A percentile compares a stretch with the other conserved stretches of the same genome.
Evolutionary conservation across 2,888 invertebrate species (phyloP).

Genomic region (Augochlorella aurata): DNA sequence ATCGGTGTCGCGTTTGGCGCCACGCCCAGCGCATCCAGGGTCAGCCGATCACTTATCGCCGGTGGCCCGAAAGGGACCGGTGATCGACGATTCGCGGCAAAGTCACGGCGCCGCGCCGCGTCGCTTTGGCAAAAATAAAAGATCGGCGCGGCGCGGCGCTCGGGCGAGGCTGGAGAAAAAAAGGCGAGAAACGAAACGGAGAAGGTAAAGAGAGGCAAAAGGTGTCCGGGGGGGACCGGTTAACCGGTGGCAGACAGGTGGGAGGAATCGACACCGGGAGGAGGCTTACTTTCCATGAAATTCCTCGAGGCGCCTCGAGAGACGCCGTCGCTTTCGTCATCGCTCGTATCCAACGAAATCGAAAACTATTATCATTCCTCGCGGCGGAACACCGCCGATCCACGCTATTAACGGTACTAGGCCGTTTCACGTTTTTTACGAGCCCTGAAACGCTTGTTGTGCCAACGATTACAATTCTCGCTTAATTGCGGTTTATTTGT

Average conservation of each 20-base stretch:
- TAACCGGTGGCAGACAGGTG: slow-evolving; percentile 34
- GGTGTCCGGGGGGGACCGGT: slow-evolving; percentile 56
- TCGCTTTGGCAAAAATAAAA: not conserved
- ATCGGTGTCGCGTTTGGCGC: not conserved
- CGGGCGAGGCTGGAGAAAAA: not conserved
- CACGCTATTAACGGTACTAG: slow-evolving; percentile 17
- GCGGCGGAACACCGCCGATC: not conserved
- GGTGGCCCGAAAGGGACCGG: not conserved
- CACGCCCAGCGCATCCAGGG: slow-evolving; percentile 6
- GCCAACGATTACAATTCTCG: not conserved
- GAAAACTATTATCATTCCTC: slow-evolving; percentile 54
- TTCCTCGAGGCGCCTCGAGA: slow-evolving; percentile 53
- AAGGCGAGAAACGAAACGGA: not conserved
- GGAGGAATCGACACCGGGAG: slow-evolving; percentile 36
- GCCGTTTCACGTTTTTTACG: slow-evolving; percentile 13
- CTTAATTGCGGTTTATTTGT: not conserved
- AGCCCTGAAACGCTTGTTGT: not conserved
- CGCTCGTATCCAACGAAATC: slow-evolving; percentile 57
- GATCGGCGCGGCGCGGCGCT: not conserved
- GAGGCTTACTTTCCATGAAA: slow-evolving; percentile 69
- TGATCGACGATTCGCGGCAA: not conserved
- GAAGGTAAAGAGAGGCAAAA: slow-evolving; percentile 28
- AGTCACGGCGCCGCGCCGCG: not conserved
- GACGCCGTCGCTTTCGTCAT: slow-evolving; percentile 64
- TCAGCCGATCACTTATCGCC: slow-evolving; percentile 6